Base-by-base conservation (phyloP, 1,140 invertebrate species). In the Drosophila sp. region DNA sequence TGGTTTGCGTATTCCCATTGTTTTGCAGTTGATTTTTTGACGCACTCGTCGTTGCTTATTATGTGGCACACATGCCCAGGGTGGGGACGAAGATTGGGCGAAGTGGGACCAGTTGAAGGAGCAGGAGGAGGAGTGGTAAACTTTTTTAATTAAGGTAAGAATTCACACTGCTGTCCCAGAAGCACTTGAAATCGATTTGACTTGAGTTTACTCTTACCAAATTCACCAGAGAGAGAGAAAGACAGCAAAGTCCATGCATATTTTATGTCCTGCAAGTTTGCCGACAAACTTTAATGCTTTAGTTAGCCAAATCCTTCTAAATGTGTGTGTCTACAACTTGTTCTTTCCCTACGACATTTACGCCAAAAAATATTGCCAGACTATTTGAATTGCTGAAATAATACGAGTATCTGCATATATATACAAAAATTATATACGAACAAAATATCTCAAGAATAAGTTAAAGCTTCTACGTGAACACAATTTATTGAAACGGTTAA, bases 101-200 rank as follows among this genome's bases (percentile, higher is more conserved):
- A 40, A 65, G 38, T n/a, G 17, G 30, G 10, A 17, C 17, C 6
- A 25, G 8, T 33, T 17, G n/a, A n/a, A 40, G 61, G 41, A 8
- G 35, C 67, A 65, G 65, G 55, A 55, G 61, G 62, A 69, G 75
- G 71, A 76, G 79, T 70, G 81, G 75, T 79, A 87, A 86, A 86
- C 83, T 86, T 86, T 86, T 86, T 86, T 86, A 86, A 86, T 86
- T 86, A 86, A 86, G 82, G 82, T 86, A 79, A 68, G 82, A 86
- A 86, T 86, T 86, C 66, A 62, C 82, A 72, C 60, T 66, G 68
- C 69, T 50, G 23, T 50, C 78, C 61, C 68, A 57, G 17, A 32
- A 57, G 55, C 55, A 57, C 55, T 57, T 57, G 55, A 33, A 57
- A 57, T 33, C 55, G 55, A 57, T 57, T 57, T 57, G 55, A 57